These are phyloP conservation scores for Trilocha varians DNA, from an alignment of 2,888 invertebrate species.

Conservation along the genomic window DNA sequence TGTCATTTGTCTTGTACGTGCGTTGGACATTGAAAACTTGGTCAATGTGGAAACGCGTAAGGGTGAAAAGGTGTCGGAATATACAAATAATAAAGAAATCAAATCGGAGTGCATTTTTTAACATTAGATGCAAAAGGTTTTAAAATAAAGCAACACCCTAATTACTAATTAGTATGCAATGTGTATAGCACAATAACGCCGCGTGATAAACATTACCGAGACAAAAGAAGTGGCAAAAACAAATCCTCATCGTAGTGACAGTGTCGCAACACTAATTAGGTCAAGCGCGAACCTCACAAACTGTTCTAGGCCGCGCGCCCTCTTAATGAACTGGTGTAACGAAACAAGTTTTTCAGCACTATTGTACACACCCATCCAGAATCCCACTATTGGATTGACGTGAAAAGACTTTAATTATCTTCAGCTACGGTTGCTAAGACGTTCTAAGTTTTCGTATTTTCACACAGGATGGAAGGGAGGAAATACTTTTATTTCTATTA, in stretches of 20 bases:
- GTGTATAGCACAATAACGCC: conserved; percentile 12
- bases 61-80: no score
- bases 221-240: conserved; percentile 41
- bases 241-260: conserved; percentile 45
- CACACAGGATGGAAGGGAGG: no score
- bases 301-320: conserved; percentile 43
- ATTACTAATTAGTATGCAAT: conserved; percentile 6
- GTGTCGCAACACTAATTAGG: conserved; percentile 51
- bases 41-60: no score
- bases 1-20: no score
- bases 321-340: conserved; percentile 59
- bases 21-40: no score
- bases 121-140: background rate
- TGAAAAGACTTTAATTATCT: conserved; percentile 9
- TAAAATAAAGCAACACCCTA: background rate
- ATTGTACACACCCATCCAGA: conserved; percentile 22
- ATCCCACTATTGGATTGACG: conserved; percentile 12
- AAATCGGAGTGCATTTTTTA: no score
- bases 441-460: no score
- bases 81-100: no score
- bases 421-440: no score
- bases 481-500: no score
- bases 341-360: conserved; percentile 53
- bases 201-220: conserved; percentile 24
- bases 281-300: conserved; percentile 53